Percentiles rank a stretch among this genome's conserved stretches.
Conservation (phyloP, 2,888 invertebrate species). For the Cantharis rufa region DNA sequence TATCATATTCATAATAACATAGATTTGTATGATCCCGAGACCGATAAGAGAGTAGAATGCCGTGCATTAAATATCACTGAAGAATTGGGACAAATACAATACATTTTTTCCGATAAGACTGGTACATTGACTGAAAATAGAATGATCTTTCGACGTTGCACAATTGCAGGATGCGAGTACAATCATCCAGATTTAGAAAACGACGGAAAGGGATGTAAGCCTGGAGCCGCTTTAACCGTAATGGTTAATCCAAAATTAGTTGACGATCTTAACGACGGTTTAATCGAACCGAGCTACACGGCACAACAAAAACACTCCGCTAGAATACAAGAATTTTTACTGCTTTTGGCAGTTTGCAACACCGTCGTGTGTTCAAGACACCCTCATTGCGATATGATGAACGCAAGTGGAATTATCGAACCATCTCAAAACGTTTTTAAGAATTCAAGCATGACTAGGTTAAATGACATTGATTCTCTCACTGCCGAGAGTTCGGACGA, state of each 20-base stretch:
- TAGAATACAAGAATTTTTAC: constrained; percentile 83
- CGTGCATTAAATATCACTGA: constrained; percentile 96
- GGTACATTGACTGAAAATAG: constrained; percentile 97
- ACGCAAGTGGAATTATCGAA: constrained; percentile 68
- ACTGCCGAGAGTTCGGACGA: constrained; percentile 15
- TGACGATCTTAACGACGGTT: constrained; percentile 56
- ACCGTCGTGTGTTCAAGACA: constrained; percentile 92
- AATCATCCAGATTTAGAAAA: constrained; percentile 78
- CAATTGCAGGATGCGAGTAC: constrained; percentile 88
- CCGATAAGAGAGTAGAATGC: constrained; percentile 84
- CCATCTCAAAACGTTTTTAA: constrained; percentile 42
- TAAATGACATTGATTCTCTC: constrained; percentile 24
- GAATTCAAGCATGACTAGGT: constrained; percentile 20
- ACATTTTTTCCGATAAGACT: constrained; percentile 96
- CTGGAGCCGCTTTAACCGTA: constrained; percentile 55
- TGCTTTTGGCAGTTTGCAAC: constrained; percentile 92
- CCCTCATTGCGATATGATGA: constrained; percentile 76
- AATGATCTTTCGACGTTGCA: constrained; percentile 93
- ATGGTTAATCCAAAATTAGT: constrained; percentile 60
- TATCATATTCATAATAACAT: constrained; percentile 92
- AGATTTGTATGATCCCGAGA: constrained; percentile 82
- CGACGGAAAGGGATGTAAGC: constrained; percentile 57
- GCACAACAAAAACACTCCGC: constrained; percentile 63
- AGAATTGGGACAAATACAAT: constrained; percentile 93
- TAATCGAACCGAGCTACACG: constrained; percentile 43